Evolutionary conservation across 2,113 vertebrate genomes (phyloP), one percentile per base, ranked within the genome.

Genomic region (Picathartes gymnocephalus): DNA sequence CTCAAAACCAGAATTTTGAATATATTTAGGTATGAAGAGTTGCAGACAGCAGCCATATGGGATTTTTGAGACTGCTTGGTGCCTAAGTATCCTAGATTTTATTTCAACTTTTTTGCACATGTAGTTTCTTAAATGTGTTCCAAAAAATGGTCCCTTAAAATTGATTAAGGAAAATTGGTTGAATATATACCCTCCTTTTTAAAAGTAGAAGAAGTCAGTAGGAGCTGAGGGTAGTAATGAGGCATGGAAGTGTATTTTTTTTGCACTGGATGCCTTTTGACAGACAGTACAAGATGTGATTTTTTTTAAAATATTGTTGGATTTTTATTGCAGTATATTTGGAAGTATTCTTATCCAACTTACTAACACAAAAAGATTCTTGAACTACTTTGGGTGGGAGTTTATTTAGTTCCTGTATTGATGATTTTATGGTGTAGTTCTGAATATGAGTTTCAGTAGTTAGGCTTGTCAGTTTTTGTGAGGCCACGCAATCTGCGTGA

Each of bases 401-500:
- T 48, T 85, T 30, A 54, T 45, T 51, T 78, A 70, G 40, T 22
- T 54, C 54, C 35, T 76, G 10, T 31, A 18, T 81, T 33, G 50
- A 22, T 72, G 53, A 23, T 35, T 68, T 74, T 28, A 10, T 51
- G 12, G 11, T 65, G 4, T 56, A 33, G 16, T n/a, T 60, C 10
- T 40, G 40, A 47, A 4, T 50, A 24, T 37, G 21, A 54, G 9
- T 48, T 80, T 73, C 23, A 42, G 44, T 57, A 51, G 4, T 70
- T 64, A 25, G 51, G 9, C 16, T 71, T 58, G 25, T 40, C 53
- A 28, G 0, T 83, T 81, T 81, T 35, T 47, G 3, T 73, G 22
- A 48, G 19, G n/a, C 39, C 3, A 8, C 0, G 0, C 37, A 48
- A 15, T 64, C 24, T 40, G 2, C 0, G 0, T 35, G 22, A 42